These are phyloP conservation scores for Pseudochromis fuscus DNA, from an alignment of 2,797 vertebrate genomes.

Conservation along the genomic window DNA sequence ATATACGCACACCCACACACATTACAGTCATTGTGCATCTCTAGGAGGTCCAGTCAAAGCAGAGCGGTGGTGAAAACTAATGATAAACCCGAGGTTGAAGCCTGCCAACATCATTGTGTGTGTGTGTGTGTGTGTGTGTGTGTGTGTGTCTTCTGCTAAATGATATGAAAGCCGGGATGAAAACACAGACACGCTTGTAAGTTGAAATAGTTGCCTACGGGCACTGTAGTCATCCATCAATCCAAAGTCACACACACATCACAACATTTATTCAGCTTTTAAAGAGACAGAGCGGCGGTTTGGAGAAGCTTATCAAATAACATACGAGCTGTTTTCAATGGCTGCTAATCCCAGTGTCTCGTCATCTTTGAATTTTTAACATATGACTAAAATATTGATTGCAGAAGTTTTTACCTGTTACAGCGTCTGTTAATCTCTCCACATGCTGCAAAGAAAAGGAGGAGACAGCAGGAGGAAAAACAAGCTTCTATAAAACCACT, in stretches of 20 bases:
- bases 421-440: conserved; percentile 17
- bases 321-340: neutral
- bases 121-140: neutral
- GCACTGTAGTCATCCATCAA: conserved; percentile 50
- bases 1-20: conserved; percentile 33
- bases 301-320: neutral
- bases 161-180: conserved; percentile 39
- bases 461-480: conserved; percentile 24
- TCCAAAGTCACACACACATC: conserved; percentile 33
- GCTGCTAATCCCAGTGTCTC: neutral
- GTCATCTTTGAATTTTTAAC: conserved; percentile 8
- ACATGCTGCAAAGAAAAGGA: conserved; percentile 31
- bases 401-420: conserved; percentile 17
- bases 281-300: neutral
- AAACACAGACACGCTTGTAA: conserved; percentile 51
- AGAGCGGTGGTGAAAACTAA: conserved; percentile 31
- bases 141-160: conserved; percentile 28
- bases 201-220: conserved; percentile 52
- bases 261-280: conserved; percentile 30
- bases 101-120: neutral
- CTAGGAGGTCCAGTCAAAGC: conserved; percentile 49
- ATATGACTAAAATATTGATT: conserved; percentile 15
- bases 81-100: conserved; percentile 28
- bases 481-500: neutral
- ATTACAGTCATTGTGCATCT: conserved; percentile 17